Base-by-base conservation (phyloP, 2,797 vertebrate species). In the Nasua narica region DNA sequence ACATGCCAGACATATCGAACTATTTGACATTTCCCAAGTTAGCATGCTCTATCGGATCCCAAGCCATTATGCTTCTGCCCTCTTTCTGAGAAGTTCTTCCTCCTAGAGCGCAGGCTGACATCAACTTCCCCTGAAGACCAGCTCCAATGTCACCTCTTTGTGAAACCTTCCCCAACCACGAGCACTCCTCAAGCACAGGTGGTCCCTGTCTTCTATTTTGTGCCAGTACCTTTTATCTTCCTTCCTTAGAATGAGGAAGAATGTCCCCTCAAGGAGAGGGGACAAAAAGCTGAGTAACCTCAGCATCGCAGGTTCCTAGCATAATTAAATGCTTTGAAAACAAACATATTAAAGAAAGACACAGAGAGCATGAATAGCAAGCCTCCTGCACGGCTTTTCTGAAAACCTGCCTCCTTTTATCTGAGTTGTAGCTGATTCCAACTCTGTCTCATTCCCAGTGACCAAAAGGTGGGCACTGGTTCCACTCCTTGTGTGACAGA, bases 341-440 rank as follows among this genome's bases (percentile, higher is more conserved):
- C 37, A 62, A 67, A 72, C 32, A 3, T 74, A 62, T 65, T 92
- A 91, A 95, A 95, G 65, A 90, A 79, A 76, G 87, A 90, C 32
- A 95, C 48, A 43, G 18, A 95, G 1, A 76, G 3, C 23, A 87
- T 18, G 35, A 76, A 48, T 29, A 92, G 76, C 19, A 92, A 87
- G 65, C 5, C n/a, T 56, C 46, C 65, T 72, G 70, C 23, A 72
- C 2, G 32, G 4, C 72, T 90, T 95, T 84, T 94, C 60, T 91
- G 29, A 97, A 96, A 76, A 35, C 37, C 37, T 85, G 27, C 43
- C 90, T 56, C n/a, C 78, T 85, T 40, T 91, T 95, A 79, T 78
- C 37, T 43, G 70, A 82, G 8, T 21, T 93, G 70, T 37, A 87
- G 27, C 35, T 82, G 70, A 92, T 82, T 94, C 58, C 58, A 93